Evolutionary conservation across 2,888 invertebrate species (phyloP).

Genomic region (Drosophila mayaguana): DNA sequence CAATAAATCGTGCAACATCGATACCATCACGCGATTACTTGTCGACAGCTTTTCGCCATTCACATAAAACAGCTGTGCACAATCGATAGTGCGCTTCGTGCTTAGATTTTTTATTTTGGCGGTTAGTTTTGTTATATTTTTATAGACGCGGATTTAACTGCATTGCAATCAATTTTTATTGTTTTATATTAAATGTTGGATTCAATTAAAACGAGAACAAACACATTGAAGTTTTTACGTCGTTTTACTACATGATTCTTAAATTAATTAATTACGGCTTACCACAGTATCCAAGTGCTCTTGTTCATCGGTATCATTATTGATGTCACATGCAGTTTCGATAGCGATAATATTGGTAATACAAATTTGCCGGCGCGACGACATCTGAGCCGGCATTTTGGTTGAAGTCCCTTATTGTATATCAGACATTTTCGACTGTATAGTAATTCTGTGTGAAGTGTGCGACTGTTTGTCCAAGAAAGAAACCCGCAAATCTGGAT

Average conservation of each 20-base stretch:
- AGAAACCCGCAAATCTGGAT: constrained; percentile 92
- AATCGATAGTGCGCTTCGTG: not conserved
- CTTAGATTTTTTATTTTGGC: not conserved
- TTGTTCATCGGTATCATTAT: not conserved
- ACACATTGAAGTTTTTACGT: too few species aligned
- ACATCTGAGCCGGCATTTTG: constrained; percentile 48
- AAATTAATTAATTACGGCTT: not conserved
- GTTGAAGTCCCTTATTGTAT: not conserved
- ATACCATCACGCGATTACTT: not conserved
- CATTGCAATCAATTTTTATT: too few species aligned
- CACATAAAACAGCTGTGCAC: not conserved
- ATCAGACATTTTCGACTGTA: not conserved
- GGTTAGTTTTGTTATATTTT: not conserved
- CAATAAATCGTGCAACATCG: not conserved
- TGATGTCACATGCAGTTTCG: constrained; percentile 26
- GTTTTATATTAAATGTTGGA: too few species aligned
- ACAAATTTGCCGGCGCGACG: constrained; percentile 56
- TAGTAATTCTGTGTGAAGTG: constrained; percentile 26
- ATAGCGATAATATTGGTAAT: constrained; percentile 34
- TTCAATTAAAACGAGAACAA: too few species aligned
- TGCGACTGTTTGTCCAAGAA: constrained; percentile 30
- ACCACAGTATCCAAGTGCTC: not conserved
- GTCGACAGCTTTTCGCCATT: not conserved
- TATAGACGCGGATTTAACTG: not conserved
- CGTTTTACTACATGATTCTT: not conserved